Percentiles rank a stretch among this genome's conserved stretches.
Conservation (phyloP, 2,797 vertebrate genomes). For the Podarcis siculus region DNA sequence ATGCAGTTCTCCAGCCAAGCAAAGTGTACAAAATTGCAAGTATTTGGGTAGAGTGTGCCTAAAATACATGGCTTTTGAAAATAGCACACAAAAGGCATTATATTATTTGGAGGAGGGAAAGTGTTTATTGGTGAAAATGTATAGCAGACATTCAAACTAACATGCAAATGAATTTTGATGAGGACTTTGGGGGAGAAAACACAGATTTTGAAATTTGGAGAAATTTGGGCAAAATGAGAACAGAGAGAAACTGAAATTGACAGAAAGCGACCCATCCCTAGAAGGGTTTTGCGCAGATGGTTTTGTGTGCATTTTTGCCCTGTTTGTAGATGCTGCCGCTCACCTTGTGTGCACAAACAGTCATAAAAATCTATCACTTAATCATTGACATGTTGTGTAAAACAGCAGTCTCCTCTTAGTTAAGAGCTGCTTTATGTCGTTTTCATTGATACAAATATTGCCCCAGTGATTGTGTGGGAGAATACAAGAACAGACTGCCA, state of each 20-base stretch:
- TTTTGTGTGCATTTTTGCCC: not conserved
- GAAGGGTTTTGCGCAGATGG: not conserved
- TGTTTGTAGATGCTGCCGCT: slow-evolving; percentile 40
- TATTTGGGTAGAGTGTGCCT: too few species aligned
- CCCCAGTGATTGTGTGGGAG: slow-evolving; percentile 71
- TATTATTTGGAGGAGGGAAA: too few species aligned
- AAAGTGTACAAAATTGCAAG: too few species aligned
- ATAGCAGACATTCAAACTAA: too few species aligned
- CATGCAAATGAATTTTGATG: too few species aligned
- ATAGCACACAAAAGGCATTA: too few species aligned
- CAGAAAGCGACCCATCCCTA: not conserved
- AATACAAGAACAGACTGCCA: slow-evolving; percentile 75
- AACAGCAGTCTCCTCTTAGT: slow-evolving; percentile 68
- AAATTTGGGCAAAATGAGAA: not conserved
- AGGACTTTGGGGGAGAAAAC: too few species aligned
- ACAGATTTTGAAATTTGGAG: too few species aligned
- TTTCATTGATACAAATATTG: slow-evolving; percentile 70
- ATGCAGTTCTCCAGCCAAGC: too few species aligned
- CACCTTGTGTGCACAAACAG: slow-evolving; percentile 58
- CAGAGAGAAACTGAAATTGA: not conserved
- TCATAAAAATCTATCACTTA: slow-evolving; percentile 75
- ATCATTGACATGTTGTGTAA: slow-evolving; percentile 60
- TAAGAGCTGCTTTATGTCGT: slow-evolving; percentile 68
- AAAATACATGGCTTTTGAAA: too few species aligned
- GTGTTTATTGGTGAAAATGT: too few species aligned